These are phyloP conservation scores for Chroicocephalus ridibundus DNA, from an alignment of 2,113 vertebrate species.

Conservation along the genomic window DNA sequence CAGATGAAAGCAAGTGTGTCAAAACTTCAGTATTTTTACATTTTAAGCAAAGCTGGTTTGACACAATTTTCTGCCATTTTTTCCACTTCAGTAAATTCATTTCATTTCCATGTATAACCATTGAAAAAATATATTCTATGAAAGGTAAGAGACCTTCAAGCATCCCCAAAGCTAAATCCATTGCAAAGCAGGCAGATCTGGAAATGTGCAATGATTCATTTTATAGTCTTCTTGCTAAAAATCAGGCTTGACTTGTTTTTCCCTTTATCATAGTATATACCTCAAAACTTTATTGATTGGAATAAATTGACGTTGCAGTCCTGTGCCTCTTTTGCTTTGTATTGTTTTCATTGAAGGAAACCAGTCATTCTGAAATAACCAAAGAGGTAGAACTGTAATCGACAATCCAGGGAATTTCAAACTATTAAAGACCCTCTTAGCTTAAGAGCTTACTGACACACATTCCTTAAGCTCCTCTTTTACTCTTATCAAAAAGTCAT, in stretches of 20 bases:
- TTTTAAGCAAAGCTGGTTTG: slow-evolving; percentile 16
- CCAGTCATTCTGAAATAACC: background rate
- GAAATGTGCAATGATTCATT: background rate
- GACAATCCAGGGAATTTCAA: background rate
- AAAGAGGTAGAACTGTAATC: background rate
- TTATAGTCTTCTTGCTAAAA: background rate
- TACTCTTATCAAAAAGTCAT: background rate
- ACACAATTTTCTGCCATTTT: background rate
- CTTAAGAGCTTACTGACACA: background rate
- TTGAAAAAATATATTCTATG: background rate
- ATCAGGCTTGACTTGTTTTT: background rate
- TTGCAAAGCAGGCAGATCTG: background rate
- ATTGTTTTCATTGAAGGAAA: background rate
- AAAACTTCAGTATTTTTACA: background rate
- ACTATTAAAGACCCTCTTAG: background rate
- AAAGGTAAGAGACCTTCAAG: slow-evolving; percentile 1
- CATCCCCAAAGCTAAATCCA: background rate
- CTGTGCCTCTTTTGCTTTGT: background rate
- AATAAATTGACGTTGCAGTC: background rate
- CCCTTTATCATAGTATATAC: background rate
- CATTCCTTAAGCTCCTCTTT: background rate
- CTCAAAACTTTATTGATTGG: background rate
- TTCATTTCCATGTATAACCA: background rate
- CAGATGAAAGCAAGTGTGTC: background rate
- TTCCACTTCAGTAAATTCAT: background rate